A percentile compares a stretch with the other conserved stretches of the same genome.
Conservation (phyloP, 2,888 invertebrate species). For the Notocelia uddmanniana region DNA sequence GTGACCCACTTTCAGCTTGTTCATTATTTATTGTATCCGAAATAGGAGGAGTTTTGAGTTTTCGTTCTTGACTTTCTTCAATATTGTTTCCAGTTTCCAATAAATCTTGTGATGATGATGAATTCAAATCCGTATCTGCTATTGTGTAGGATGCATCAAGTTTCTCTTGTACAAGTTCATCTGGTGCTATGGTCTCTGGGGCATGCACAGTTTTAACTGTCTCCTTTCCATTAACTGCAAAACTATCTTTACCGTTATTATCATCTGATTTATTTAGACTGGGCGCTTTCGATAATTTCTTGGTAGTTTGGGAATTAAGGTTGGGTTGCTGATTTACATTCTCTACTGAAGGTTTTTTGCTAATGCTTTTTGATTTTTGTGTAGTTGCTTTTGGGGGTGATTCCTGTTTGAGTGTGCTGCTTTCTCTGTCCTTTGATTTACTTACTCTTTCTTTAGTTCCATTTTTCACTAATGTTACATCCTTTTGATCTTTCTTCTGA, state of each 20-base stretch:
- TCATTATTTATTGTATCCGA: constrained; percentile 30
- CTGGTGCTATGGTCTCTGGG: constrained; percentile 26
- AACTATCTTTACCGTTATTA: constrained; percentile 39
- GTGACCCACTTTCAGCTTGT: constrained; percentile 49
- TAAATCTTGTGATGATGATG: constrained; percentile 59
- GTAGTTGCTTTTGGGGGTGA: constrained; percentile 60
- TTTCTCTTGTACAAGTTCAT: constrained; percentile 50
- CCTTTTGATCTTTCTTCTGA: constrained; percentile 59
- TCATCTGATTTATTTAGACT: constrained; percentile 45
- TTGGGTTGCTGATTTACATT: constrained; percentile 39
- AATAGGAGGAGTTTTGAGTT: constrained; percentile 14
- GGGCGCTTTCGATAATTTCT: constrained; percentile 50
- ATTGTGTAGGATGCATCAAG: constrained; percentile 60
- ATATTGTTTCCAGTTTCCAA: constrained; percentile 52
- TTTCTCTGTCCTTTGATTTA: constrained; percentile 66
- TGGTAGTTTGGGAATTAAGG: constrained; percentile 43
- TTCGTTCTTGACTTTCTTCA: not conserved
- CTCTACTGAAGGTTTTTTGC: constrained; percentile 54
- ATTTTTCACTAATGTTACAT: constrained; percentile 54
- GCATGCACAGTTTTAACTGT: constrained; percentile 22
- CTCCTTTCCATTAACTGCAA: constrained; percentile 43
- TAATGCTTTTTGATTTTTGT: constrained; percentile 68
- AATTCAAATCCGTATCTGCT: constrained; percentile 55
- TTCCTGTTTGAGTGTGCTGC: constrained; percentile 58
- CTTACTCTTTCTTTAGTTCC: constrained; percentile 58